Evolutionary conservation across 2,113 vertebrate genomes (phyloP).

Genomic region (Gallinago media): DNA sequence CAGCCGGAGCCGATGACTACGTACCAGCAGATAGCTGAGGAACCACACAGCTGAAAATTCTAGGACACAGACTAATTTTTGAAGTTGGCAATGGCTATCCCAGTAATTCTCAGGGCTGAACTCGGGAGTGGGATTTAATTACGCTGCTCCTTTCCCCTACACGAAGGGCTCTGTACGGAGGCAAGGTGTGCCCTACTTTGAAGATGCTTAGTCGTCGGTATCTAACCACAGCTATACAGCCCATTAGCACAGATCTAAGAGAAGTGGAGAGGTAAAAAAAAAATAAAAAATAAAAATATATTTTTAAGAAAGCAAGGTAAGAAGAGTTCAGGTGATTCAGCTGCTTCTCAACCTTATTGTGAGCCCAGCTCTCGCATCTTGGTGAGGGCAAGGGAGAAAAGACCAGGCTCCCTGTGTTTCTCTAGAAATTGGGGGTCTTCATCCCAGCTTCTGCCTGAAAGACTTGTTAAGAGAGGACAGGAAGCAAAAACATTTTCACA

Average conservation of each 20-base stretch:
- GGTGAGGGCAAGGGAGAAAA: not conserved
- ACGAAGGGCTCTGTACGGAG: not conserved
- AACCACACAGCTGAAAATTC: not conserved
- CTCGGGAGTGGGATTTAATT: rapidly evolving
- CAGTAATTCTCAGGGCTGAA: not conserved
- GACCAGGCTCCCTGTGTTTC: not conserved
- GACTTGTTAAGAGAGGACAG: not conserved
- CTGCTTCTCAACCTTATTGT: not conserved
- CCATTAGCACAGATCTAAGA: not conserved
- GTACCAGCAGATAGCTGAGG: not conserved
- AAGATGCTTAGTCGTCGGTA: not conserved
- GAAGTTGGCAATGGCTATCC: not conserved
- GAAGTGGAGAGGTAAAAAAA: not conserved
- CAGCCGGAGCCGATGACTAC: too few relatives aligned
- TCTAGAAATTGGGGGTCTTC: not conserved
- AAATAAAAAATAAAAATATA: too few relatives aligned
- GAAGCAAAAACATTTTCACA: not conserved
- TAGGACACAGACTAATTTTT: not conserved
- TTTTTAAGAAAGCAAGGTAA: not conserved
- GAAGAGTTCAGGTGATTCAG: not conserved
- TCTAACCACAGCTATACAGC: not conserved
- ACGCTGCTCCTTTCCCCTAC: not conserved
- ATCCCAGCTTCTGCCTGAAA: not conserved
- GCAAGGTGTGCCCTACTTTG: not conserved
- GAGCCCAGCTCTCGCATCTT: not conserved